Conservation (phyloP, 2,113 vertebrate genomes). For the Serilophus lunatus region DNA sequence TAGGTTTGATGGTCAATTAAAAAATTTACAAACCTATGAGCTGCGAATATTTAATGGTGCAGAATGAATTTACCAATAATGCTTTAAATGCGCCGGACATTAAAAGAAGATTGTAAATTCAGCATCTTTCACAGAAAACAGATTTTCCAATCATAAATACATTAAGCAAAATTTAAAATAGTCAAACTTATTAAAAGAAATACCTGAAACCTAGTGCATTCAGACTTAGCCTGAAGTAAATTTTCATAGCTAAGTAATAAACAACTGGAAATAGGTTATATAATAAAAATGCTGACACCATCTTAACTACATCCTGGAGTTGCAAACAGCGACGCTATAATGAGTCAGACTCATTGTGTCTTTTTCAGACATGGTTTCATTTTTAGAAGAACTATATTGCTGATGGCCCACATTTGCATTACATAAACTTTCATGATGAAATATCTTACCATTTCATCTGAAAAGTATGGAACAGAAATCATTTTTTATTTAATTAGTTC, state of each 20-base stretch:
- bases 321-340: neutral
- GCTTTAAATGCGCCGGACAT: neutral
- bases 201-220: neutral
- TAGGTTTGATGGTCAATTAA: neutral
- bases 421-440: conserved; percentile 39
- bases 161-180: neutral
- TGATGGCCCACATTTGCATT: conserved; percentile 44
- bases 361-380: conserved; percentile 26
- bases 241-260: conserved; percentile 41
- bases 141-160: neutral
- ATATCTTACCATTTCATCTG: conserved; percentile 16
- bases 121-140: neutral
- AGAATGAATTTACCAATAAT: neutral
- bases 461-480: neutral
- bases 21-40: neutral
- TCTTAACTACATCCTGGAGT: neutral
- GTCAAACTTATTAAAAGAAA: neutral
- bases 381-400: conserved; percentile 35
- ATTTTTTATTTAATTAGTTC: conserved; percentile 54
- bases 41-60: neutral
- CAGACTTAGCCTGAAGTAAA: conserved; percentile 12
- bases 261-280: conserved; percentile 22
- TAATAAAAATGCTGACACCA: conserved; percentile 40
- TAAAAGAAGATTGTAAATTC: neutral
- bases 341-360: conserved; percentile 23